These are phyloP conservation scores for Genyomyrus donnyi DNA, from an alignment of 2,113 vertebrate species.

Conservation along the genomic window DNA sequence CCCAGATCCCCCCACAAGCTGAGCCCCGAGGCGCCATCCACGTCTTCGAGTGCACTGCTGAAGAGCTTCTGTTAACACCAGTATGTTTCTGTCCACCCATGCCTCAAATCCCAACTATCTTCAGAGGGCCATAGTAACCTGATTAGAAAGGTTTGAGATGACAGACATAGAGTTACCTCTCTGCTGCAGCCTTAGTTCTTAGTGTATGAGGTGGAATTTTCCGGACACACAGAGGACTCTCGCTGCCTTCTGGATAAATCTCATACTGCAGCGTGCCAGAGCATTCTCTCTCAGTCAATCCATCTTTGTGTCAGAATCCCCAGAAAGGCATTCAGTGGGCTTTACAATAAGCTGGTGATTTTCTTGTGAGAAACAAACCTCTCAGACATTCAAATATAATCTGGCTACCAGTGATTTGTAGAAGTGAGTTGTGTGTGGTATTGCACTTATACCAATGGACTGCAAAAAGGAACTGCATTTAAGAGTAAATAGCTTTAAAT, in stretches of 20 bases:
- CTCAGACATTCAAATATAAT: slow-evolving; percentile 5
- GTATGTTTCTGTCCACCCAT: neutral
- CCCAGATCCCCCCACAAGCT: neutral
- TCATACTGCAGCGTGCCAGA: neutral
- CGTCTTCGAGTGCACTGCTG: neutral
- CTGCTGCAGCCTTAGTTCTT: neutral
- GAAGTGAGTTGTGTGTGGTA: neutral
- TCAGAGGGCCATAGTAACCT: too few species aligned
- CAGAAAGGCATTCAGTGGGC: neutral
- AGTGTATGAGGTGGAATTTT: neutral
- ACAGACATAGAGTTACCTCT: neutral
- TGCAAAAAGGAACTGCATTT: neutral
- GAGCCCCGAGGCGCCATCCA: neutral
- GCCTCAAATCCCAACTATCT: neutral
- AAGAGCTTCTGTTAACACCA: neutral
- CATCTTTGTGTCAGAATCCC: slow-evolving; percentile 3
- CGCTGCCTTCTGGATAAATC: slow-evolving; percentile 9
- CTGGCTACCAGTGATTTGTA: slow-evolving; percentile 11
- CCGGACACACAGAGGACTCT: neutral
- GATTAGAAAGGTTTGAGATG: slow-evolving; percentile 26
- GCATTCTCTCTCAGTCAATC: neutral
- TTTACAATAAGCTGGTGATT: slow-evolving; percentile 6
- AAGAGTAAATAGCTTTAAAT: neutral
- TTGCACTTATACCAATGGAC: neutral
- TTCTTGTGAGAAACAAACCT: neutral